These are phyloP conservation scores for Eilema caniola DNA, from an alignment of 2,888 invertebrate genomes.

Conservation along the genomic window DNA sequence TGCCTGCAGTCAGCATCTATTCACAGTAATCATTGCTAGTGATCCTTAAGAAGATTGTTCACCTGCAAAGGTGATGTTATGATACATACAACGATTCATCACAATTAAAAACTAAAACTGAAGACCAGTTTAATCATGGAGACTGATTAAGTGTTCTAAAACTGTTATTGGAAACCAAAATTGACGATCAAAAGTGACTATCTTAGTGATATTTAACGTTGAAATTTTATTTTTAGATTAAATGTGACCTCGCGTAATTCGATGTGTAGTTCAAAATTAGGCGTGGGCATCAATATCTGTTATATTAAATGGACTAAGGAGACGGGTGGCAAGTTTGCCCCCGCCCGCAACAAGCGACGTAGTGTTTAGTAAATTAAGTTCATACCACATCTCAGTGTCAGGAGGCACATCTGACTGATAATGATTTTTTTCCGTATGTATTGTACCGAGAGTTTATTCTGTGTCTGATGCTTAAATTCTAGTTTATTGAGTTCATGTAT, in stretches of 20 bases:
- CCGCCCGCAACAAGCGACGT: constrained; percentile 42
- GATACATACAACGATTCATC: constrained; percentile 58
- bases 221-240: constrained; percentile 54
- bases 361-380: constrained; percentile 45
- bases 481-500: constrained; percentile 38
- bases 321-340: constrained; percentile 26
- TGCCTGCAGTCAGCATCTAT: constrained; percentile 30
- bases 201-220: constrained; percentile 59
- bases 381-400: constrained; percentile 50
- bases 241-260: constrained; percentile 65
- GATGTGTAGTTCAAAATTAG: constrained; percentile 42
- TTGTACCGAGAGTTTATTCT: constrained; percentile 45
- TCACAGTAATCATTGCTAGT: constrained; percentile 26
- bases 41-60: constrained; percentile 21
- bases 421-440: constrained; percentile 54
- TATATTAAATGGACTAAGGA: constrained; percentile 31
- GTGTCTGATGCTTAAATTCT: constrained; percentile 46
- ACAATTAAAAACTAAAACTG: constrained; percentile 56
- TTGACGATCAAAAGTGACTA: constrained; percentile 64
- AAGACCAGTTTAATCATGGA: constrained; percentile 61
- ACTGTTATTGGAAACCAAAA: constrained; percentile 62
- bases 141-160: constrained; percentile 66
- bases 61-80: constrained; percentile 17
- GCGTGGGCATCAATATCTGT: constrained; percentile 27
- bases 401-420: constrained; percentile 60